Base-by-base conservation (phyloP, 2,797 vertebrate genomes). In the Poliocrania exsul region DNA sequence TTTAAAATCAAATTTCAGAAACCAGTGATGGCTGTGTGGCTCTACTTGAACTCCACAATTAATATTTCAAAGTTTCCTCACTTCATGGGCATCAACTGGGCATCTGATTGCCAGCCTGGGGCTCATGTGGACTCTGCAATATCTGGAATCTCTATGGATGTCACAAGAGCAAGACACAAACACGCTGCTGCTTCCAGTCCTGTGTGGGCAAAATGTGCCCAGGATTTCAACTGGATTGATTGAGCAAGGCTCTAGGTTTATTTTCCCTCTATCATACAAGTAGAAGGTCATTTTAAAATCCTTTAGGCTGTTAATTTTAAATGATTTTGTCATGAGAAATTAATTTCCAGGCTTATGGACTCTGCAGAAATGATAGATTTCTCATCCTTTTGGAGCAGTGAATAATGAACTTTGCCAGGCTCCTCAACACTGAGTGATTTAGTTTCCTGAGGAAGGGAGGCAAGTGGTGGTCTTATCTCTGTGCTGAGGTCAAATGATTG, bases 351-450 rank as follows among this genome's bases (percentile, higher is more conserved):
- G 47, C 47, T 85, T 90, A 90, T 47, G 18, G 75, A 94, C 66
- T 95, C 50, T 57, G 47, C 74, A 93, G 91, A 91, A 90, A 91
- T 88, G 65, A 96, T 79, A 79, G 80, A 81, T 85, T 92, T 85
- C 86, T 64, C 64, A 93, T 94, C 72, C 89, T 47, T 94, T 88
- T 40, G 71, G 56, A 94, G 67, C 65, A 91, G 51, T 81, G 85
- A 96, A 85, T 94, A 92, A 95, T 81, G 88, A 93, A 94, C 94
- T 95, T 96, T 90, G 78, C 85, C 92, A 94, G 88, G 49, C 64
- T 74, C 61, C 60, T 66, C 80, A 90, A 18, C 54, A 56, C 49
- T 71, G 81, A 74, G 74, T 90, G 84, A 95, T 96, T 95, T 77
- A 29, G 65, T 67, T 91, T 79, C 86, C 78, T 51, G 54, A 88